Evolutionary conservation across 2,113 vertebrate species (phyloP), one percentile per base, ranked within the genome.

Genomic region (Channa maculata): DNA sequence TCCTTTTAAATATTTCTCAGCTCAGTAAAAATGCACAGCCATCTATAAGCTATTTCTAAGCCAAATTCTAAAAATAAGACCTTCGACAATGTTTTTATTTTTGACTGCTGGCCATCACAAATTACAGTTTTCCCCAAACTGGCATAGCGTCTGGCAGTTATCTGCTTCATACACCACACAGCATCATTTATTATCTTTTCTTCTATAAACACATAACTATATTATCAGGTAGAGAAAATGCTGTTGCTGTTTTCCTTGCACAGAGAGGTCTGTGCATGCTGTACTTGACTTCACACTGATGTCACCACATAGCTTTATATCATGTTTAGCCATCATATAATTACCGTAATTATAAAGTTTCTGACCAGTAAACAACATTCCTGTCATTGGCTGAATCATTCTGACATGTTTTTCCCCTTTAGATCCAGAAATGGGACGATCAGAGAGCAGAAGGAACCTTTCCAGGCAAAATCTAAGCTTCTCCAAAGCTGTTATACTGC

Each of bases 401-500:
- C 9, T 53, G 5, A 12, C 14, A 4, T 37, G 24, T 10, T 9
- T 53, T 1, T 72, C 49, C 10, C 24, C 13, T 63, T 54, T 41
- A 90, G 96, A 8, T 96, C 43, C 85, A 93, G 4, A 65, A 90
- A 75, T 96, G 96, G 96, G 95, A 96, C 1, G 92, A 94, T 0
- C 94, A 94, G 74, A 87, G 87, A 58, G 95, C 83, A 2, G 93
- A 94, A 0, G 96, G 95, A 24, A 95, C 62, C 0, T 96, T 97
- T 65, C 90, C 95, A 3, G 96, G 96, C 48, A 96, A 96, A 88
- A 95, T 96, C 88, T 96, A 83, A 95, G 49, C 5, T 38, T 34
- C 55, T 69, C 54, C 24, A 65, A 65, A 75, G 68, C 63, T 1
- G 58, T 63, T 11, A 6, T 46, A 41, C 60, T 83, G 44, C 48